Conservation (phyloP, 1,140 invertebrate genomes). For the Cydia amplana region DNA sequence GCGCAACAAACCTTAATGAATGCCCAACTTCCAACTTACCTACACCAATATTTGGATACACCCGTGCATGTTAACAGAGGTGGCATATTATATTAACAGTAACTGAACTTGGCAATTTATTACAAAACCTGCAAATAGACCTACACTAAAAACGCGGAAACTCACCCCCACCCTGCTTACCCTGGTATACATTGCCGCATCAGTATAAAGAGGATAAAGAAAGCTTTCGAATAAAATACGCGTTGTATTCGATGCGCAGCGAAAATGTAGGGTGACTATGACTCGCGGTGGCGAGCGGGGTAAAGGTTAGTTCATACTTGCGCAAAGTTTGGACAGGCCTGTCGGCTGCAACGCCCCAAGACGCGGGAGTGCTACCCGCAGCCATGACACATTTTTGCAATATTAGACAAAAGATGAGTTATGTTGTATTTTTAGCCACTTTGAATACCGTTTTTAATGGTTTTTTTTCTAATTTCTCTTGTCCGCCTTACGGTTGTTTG, state of each 20-base stretch:
- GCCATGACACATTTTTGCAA: constrained; percentile 31
- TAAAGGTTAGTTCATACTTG: constrained; percentile 30
- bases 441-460: background rate
- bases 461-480: background rate
- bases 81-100: constrained; percentile 33
- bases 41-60: constrained; percentile 30
- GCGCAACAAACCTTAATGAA: constrained; percentile 28
- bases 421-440: constrained; percentile 17
- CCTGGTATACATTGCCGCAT: background rate
- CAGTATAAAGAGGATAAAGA: background rate
- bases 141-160: constrained; percentile 17
- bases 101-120: constrained; percentile 32
- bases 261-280: constrained; percentile 10
- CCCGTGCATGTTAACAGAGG: constrained; percentile 30
- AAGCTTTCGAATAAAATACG: background rate
- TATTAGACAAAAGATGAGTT: constrained; percentile 32
- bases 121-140: constrained; percentile 33
- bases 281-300: background rate
- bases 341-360: constrained; percentile 30
- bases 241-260: background rate
- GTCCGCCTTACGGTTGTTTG: too few species aligned
- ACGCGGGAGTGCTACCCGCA: constrained; percentile 26
- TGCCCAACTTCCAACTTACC: constrained; percentile 22
- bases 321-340: constrained; percentile 29
- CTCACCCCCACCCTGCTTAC: background rate